phyloP scores from a whole-genome alignment of 1,140 invertebrate genomes.

The Leptoteleia sp. region DNA sequence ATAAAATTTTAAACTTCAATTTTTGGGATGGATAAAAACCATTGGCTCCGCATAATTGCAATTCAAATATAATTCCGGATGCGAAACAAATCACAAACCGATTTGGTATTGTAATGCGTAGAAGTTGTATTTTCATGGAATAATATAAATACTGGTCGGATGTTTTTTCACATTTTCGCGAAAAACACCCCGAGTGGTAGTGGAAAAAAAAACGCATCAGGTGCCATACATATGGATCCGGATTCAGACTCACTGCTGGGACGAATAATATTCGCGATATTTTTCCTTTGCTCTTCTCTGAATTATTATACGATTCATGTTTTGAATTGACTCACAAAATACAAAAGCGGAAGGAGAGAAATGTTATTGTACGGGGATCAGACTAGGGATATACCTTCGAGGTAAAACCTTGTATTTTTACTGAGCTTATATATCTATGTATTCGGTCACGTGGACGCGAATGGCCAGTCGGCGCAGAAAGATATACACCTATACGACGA shows the following conservation, averaged over 20 bases:
- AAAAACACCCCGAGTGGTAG: constrained; percentile 55
- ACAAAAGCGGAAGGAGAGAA: constrained; percentile 79
- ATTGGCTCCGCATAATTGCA: constrained; percentile 1
- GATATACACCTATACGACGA: constrained; percentile 65
- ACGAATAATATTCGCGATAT: constrained; percentile 80
- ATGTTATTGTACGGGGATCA: constrained; percentile 80
- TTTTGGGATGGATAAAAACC: too few relatives aligned
- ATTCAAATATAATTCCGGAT: constrained; percentile 18
- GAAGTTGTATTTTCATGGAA: constrained; percentile 43
- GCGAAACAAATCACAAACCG: constrained; percentile 17
- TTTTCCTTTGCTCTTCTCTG: constrained; percentile 78
- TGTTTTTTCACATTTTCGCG: constrained; percentile 59
- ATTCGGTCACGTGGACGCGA: constrained; percentile 65
- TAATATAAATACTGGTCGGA: constrained; percentile 46
- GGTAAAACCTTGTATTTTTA: constrained; percentile 77
- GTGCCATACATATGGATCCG: constrained; percentile 77
- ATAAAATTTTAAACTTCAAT: too few relatives aligned
- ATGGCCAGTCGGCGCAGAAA: constrained; percentile 61
- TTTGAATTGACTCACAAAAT: constrained; percentile 82
- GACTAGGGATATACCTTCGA: constrained; percentile 72
- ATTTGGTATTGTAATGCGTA: constrained; percentile 32
- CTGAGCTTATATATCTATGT: constrained; percentile 64
- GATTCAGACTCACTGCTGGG: constrained; percentile 68
- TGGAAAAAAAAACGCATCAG: constrained; percentile 67
- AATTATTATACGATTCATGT: constrained; percentile 82